Evolutionary conservation across 2,888 invertebrate genomes (phyloP).

Genomic region (Volucella inflata): DNA sequence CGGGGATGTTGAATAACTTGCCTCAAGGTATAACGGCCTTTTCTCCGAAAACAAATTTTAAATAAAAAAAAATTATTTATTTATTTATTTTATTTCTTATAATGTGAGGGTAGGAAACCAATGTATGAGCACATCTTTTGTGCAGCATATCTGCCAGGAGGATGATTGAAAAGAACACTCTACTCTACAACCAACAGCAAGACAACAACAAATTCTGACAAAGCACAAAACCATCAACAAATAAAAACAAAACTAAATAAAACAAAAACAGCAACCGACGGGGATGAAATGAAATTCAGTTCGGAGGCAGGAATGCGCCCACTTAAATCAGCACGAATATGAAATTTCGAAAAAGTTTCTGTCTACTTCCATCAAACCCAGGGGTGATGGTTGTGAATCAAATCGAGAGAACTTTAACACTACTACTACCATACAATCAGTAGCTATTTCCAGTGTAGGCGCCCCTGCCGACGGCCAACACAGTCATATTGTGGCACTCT

Average conservation of each 20-base stretch:
- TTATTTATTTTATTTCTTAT: slow-evolving; percentile 47
- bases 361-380: slow-evolving; percentile 5
- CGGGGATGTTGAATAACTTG: slow-evolving; percentile 41
- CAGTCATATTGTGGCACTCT: slow-evolving; percentile 4
- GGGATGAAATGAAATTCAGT: slow-evolving; percentile 1
- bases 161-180: slow-evolving; percentile 35
- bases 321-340: slow-evolving; percentile 8
- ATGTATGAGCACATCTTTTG: slow-evolving; percentile 43
- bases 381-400: too few species aligned
- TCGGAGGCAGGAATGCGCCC: not conserved
- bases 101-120: slow-evolving; percentile 31
- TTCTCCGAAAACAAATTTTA: not conserved
- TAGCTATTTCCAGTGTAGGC: slow-evolving; percentile 39
- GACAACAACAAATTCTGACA: not conserved
- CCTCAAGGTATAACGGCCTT: slow-evolving; percentile 13
- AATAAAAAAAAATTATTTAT: slow-evolving; percentile 43
- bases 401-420: slow-evolving; percentile 11
- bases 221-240: slow-evolving; percentile 13
- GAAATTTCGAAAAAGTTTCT: slow-evolving; percentile 23
- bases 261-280: slow-evolving; percentile 1
- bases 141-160: slow-evolving; percentile 49
- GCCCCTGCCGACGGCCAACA: not conserved
- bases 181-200: slow-evolving; percentile 5
- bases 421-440: slow-evolving; percentile 14
- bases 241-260: slow-evolving; percentile 22